Percentiles rank a stretch among this genome's conserved stretches.
Evolutionary conservation across 1,140 invertebrate species (phyloP).

Genomic region (Geopemphigus sp.): DNA sequence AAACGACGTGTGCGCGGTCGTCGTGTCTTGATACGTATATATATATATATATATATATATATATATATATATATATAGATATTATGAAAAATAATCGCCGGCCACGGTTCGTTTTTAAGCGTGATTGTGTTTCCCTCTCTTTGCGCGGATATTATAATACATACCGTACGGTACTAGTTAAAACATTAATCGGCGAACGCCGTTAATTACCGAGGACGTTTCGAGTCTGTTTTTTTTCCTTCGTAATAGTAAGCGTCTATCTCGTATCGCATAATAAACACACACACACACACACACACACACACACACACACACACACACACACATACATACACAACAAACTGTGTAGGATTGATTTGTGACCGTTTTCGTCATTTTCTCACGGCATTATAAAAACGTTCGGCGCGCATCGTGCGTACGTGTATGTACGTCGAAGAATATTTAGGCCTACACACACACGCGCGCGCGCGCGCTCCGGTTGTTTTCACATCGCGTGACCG

Average conservation of each 20-base stretch:
- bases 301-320: neutral
- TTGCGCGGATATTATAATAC: neutral
- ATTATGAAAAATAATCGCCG: neutral
- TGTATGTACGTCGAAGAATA: neutral
- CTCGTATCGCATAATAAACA: neutral
- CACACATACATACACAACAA: neutral
- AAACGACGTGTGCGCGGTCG: neutral
- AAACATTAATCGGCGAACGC: neutral
- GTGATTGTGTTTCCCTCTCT: neutral
- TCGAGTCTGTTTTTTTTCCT: no score
- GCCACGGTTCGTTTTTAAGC: neutral
- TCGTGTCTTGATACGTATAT: neutral
- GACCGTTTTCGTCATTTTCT: slow-evolving; percentile 46
- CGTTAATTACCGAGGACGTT: slow-evolving; percentile 20
- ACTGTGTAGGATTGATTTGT: slow-evolving; percentile 47
- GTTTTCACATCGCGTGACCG: slow-evolving; percentile 41
- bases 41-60: neutral
- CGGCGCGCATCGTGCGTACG: neutral
- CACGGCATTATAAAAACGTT: slow-evolving; percentile 34
- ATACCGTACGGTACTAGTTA: neutral
- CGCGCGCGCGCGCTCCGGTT: no score
- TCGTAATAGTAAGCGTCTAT: neutral
- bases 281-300: neutral
- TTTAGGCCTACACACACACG: neutral
- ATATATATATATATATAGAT: no score